A percentile compares a stretch with the other conserved stretches of the same genome.
Conservation (phyloP, 2,113 vertebrate species). For the Platysternon megacephalum region DNA sequence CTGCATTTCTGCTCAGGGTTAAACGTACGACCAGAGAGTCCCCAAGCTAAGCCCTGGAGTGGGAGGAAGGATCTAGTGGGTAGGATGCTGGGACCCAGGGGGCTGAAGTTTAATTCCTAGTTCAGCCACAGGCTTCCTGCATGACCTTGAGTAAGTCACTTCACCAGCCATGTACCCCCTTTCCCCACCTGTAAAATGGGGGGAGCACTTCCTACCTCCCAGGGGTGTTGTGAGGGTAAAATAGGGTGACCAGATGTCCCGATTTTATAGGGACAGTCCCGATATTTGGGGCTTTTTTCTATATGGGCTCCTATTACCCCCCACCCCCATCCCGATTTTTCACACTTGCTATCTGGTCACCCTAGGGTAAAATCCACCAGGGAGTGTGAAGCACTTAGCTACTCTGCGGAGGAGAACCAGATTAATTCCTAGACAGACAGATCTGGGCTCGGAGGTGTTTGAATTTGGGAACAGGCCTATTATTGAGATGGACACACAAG, state of each 20-base stretch:
- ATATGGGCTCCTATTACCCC: no score
- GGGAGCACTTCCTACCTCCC: neutral
- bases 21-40: neutral
- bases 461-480: neutral
- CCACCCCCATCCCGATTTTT: no score
- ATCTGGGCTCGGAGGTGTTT: neutral
- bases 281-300: no score
- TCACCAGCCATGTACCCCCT: neutral
- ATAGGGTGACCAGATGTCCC: no score
- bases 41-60: neutral
- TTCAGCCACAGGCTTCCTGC: rapidly evolving
- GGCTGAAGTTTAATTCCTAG: neutral
- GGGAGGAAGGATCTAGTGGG: neutral
- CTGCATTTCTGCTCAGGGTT: neutral
- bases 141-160: neutral
- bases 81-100: neutral
- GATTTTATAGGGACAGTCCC: no score
- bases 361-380: neutral
- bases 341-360: no score
- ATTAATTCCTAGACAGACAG: neutral
- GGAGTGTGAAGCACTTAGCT: rapidly evolving
- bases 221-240: neutral
- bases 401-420: rapidly evolving
- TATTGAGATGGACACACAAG: neutral
- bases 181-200: neutral